phyloP scores from a whole-genome alignment of 2,113 vertebrate genomes.

The Tylochromis polylepis region DNA sequence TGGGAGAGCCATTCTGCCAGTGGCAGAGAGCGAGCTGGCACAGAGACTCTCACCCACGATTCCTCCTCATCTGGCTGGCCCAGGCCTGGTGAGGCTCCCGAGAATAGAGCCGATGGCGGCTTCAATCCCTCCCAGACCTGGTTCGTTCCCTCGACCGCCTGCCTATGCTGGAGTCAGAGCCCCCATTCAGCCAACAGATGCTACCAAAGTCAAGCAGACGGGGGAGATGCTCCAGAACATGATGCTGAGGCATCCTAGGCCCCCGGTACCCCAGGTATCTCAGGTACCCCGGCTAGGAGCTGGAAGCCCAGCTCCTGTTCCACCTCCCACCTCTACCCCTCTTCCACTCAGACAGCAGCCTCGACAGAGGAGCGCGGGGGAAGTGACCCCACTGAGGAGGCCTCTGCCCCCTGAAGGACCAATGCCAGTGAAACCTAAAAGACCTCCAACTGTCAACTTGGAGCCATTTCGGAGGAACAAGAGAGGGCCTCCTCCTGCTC shows the following conservation, averaged over 20 bases:
- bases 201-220: slow-evolving; percentile 37
- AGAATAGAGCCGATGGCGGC: neutral
- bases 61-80: neutral
- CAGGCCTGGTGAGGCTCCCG: neutral
- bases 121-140: neutral
- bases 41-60: slow-evolving; percentile 10
- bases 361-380: slow-evolving; percentile 9
- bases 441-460: slow-evolving; percentile 73
- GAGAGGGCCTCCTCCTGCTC: neutral
- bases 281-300: neutral
- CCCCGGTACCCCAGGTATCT: neutral
- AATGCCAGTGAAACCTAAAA: slow-evolving; percentile 71
- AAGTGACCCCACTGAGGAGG: slow-evolving; percentile 66
- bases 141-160: slow-evolving; percentile 25
- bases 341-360: neutral
- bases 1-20: neutral
- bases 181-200: neutral
- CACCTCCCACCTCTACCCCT: neutral
- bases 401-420: slow-evolving; percentile 63
- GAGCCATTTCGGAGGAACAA: slow-evolving; percentile 37
- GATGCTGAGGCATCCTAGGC: slow-evolving; percentile 50
- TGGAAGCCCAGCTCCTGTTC: neutral
- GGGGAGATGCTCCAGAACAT: slow-evolving; percentile 65
- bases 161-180: neutral
- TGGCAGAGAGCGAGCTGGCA: neutral